Evolutionary conservation across 2,888 invertebrate genomes (phyloP), one percentile per base, ranked within the genome.

Genomic region (Drosophila cognata): DNA sequence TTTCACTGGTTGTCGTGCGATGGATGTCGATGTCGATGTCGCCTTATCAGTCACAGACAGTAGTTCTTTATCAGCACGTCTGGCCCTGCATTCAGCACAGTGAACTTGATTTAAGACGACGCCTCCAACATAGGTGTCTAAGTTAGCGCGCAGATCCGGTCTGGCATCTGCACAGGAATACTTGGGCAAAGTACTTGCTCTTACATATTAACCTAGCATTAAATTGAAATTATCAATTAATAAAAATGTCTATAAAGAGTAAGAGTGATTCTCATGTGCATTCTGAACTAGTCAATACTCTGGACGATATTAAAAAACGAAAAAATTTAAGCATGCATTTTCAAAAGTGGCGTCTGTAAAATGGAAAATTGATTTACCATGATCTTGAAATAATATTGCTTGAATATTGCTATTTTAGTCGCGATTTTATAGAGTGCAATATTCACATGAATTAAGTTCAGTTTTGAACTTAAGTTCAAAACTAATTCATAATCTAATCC

Each of bases 1-100:
- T 10, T 11, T 25, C 18, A 21, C 8, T 35, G 16, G 41, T 16
- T 43, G 51, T 16, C 10, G 11, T 6, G 6, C 33, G 5, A 31
- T 21, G 38, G 10, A 41, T 10, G 31, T 41, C 35, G 35, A 35
- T 35, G 10, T 58, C n/a, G 18, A 10, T 4, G 29, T n/a, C 21
- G 6, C 1, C 29, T 71, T 70, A 71, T 71, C 70, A 70, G 59
- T 18, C 33, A 41, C 38, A 70, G 70, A 70, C 70, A 58, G 36
- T 31, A 31, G 29, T 21, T 29, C 5, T n/a, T 68, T 69, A 69
- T 69, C 70, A 69, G 51, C 58, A 6, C 31, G 66, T 63, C 63
- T 69, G 82, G 68, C 28, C 55, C 41, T 36, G 50, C 60, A 13
- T 2, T 38, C n/a, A n/a, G 13, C n/a, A 56, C 67, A 62, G 58